Evolutionary conservation across 2,113 vertebrate genomes (phyloP), one percentile per base, ranked within the genome.

Genomic region (Cyphomyrus plagiostoma): DNA sequence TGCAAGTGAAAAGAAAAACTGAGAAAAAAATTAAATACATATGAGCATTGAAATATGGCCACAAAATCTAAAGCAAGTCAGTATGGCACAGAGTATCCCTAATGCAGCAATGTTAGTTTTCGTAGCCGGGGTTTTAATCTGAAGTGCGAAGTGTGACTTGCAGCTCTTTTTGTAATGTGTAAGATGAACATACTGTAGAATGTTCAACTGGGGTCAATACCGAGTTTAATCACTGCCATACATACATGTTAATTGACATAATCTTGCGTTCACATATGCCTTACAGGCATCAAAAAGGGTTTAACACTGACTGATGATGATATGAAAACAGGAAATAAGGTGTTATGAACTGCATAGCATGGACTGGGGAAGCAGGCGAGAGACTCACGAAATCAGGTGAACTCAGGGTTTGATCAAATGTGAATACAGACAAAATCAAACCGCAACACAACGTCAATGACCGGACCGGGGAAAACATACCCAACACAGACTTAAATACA

Each of bases 171-270:
- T 30, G 4, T 52, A 93, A 92, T 93, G 86, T 62, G 17, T 3
- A 19, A 94, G 88, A 92, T 35, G 35, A 35, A 91, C 93, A 94
- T 52, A 50, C 50, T 50, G 49, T 30, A 94, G 94, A 94, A 91
- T 90, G 88, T 93, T 92, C 92, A 93, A 95, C 89, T 93, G 89
- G 94, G 95, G 94, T 95, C 95, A 95, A 95, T 93, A 93, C 89
- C 3, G 39, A 90, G 92, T 94, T 94, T 93, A 95, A 95, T 93
- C 85, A 88, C 91, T 92, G 93, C 94, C 95, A 95, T 94, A 95
- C 94, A 95, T 95, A 93, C 94, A 95, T 95, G 94, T 94, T 95
- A 93, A 95, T 95, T 95, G 94, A 92, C 93, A 93, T 95, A 95
- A 95, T 95, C 95, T 95, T 92, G 92, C 94, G 91, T 93, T 92